A percentile compares a stretch with the other conserved stretches of the same genome.
phyloP scores from a whole-genome alignment of 2,888 invertebrate species.

The Habroteleia sp. region DNA sequence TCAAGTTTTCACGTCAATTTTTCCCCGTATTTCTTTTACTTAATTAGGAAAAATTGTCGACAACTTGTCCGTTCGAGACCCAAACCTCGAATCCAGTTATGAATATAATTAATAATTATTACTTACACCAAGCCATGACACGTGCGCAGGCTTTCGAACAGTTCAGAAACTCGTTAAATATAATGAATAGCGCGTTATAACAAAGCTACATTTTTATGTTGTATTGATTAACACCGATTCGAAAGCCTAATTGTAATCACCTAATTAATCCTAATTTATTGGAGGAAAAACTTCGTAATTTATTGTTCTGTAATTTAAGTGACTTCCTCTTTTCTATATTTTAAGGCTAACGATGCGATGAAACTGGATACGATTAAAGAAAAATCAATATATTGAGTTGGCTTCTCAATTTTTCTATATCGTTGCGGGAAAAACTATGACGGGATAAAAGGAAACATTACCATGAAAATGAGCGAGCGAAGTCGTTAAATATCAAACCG shows the following conservation, averaged over 20 bases:
- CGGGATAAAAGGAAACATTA: constrained; percentile 14
- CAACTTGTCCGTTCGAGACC: neutral
- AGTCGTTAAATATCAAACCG: constrained; percentile 12
- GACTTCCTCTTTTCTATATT: constrained; percentile 20
- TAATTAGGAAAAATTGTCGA: constrained; percentile 14
- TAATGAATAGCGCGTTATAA: too few relatives aligned
- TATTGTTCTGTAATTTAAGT: constrained; percentile 22
- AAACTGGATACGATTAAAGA: constrained; percentile 39
- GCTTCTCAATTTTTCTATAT: constrained; percentile 15
- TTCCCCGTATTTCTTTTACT: neutral
- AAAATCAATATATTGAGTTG: constrained; percentile 27
- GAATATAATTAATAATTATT: too few relatives aligned
- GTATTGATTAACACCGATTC: too few relatives aligned
- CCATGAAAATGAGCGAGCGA: constrained; percentile 9
- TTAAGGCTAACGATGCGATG: constrained; percentile 34
- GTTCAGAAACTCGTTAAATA: constrained; percentile 4
- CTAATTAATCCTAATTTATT: constrained; percentile 21
- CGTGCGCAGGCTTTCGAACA: too few relatives aligned
- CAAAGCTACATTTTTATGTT: too few relatives aligned
- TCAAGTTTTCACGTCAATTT: constrained; percentile 36
- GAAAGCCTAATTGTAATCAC: constrained; percentile 5
- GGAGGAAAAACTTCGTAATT: constrained; percentile 8
- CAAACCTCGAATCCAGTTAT: neutral
- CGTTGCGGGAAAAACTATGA: constrained; percentile 1
- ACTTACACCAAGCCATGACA: too few relatives aligned